Evolutionary conservation across 2,113 vertebrate species (phyloP).

Genomic region (Pseudonaja textilis): DNA sequence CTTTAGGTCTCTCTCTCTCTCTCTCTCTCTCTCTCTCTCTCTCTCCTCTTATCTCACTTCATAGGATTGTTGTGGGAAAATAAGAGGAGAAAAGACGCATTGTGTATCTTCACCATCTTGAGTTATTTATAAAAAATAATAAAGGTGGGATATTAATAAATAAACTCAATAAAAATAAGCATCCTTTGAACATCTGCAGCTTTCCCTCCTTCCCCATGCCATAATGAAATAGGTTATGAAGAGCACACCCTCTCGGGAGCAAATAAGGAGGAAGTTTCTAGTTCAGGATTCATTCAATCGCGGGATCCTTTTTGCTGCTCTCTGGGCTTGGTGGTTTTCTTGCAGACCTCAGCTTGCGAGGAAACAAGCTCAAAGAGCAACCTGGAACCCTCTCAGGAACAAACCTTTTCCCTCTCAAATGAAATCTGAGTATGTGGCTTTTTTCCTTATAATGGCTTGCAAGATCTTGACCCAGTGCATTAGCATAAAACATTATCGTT

Average conservation of each 20-base stretch:
- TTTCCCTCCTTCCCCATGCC: neutral
- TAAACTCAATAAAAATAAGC: neutral
- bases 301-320: neutral
- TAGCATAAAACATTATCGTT: no score
- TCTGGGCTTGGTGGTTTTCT: neutral
- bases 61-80: neutral
- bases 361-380: neutral
- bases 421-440: neutral
- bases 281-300: neutral
- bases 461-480: no score
- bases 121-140: neutral
- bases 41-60: neutral
- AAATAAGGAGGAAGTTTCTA: neutral
- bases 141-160: neutral
- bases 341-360: neutral
- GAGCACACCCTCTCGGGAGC: neutral
- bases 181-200: neutral
- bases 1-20: no score
- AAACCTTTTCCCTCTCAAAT: neutral
- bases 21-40: no score
- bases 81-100: neutral
- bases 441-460: neutral
- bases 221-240: no score
- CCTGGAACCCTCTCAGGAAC: neutral
- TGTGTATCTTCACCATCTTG: neutral